Evolutionary conservation across 2,113 vertebrate genomes (phyloP), one percentile per base, ranked within the genome.

Genomic region (Chlorodrepanis virens): DNA sequence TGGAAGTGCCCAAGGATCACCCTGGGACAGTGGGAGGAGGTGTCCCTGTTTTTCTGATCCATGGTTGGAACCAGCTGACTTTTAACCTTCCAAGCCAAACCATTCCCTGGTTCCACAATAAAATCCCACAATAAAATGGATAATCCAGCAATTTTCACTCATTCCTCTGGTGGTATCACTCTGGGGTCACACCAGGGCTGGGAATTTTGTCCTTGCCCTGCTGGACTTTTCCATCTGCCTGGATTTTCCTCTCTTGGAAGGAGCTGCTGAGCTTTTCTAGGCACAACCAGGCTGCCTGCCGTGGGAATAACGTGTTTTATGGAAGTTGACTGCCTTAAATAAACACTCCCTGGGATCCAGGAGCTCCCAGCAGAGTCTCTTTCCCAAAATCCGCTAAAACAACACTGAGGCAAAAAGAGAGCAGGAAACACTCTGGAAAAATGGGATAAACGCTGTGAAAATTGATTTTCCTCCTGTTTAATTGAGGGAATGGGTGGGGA

Each of bases 1-100:
- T 70, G 84, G 47, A 0, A 47, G 12, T 29, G 47, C 0, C 64
- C 74, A 6, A 70, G 39, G 50, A 16, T 0, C 35, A 21, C 0
- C 42, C 59, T 31, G 57, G 25, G 42, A 20, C 0, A 1, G 2
- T 4, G 65, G 47, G 2, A 63, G 0, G 1, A 17, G 16, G n/a
- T n/a, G n/a, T 61, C 12, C n/a, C 39, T 29, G 21, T 14, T 52
- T 25, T 44, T 24, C 37, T 25, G 37, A 42, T 8, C 45, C 31
- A 0, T 10, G 15, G 3, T 4, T 69, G 72, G 47, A 61, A 29
- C 7, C 27, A 3, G 8, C 0, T 17, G 47, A 28, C 3, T 52
- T 45, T 33, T 4, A 4, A 24, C 24, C 29, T 80, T 35, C 75
- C 50, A 16, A 27, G 11, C 49, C 67, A 31, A 80, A 11, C 16